These are phyloP conservation scores for Streblospio benedicti DNA, from an alignment of 1,140 invertebrate species.

Conservation along the genomic window DNA sequence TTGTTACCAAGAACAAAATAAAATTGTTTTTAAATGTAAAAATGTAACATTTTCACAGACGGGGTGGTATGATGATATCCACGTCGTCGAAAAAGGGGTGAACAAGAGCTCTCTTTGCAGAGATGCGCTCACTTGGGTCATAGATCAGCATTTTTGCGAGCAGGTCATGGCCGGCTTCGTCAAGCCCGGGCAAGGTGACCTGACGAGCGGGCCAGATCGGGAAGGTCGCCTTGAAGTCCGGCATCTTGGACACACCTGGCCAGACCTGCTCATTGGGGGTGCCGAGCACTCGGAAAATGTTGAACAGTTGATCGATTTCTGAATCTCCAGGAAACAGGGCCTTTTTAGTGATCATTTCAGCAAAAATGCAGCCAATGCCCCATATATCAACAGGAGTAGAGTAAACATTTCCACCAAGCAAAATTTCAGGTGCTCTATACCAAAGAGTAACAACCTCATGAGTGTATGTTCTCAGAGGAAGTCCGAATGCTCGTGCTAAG, in stretches of 20 bases:
- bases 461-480: constrained; percentile 87
- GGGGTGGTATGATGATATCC: background rate
- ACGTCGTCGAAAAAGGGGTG: constrained; percentile 40
- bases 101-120: constrained; percentile 49
- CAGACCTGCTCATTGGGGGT: constrained; percentile 45
- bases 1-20: too few species aligned
- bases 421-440: constrained; percentile 92
- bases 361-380: constrained; percentile 84
- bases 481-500: constrained; percentile 83
- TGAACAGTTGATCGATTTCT: constrained; percentile 48
- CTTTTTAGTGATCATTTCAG: constrained; percentile 52
- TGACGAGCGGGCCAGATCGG: constrained; percentile 42
- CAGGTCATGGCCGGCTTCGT: background rate
- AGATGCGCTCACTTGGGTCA: constrained; percentile 49
- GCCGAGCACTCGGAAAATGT: constrained; percentile 46
- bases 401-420: constrained; percentile 82
- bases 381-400: constrained; percentile 76
- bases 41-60: too few species aligned
- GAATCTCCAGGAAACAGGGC: constrained; percentile 48
- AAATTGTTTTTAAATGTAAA: too few species aligned
- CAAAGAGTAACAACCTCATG: constrained; percentile 95
- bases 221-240: constrained; percentile 45
- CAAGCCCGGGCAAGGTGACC: constrained; percentile 32
- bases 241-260: constrained; percentile 43
- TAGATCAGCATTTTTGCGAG: constrained; percentile 50